A percentile compares a stretch with the other conserved stretches of the same genome.
Conservation (phyloP, 2,113 vertebrate genomes). For the Charadrius vociferus region DNA sequence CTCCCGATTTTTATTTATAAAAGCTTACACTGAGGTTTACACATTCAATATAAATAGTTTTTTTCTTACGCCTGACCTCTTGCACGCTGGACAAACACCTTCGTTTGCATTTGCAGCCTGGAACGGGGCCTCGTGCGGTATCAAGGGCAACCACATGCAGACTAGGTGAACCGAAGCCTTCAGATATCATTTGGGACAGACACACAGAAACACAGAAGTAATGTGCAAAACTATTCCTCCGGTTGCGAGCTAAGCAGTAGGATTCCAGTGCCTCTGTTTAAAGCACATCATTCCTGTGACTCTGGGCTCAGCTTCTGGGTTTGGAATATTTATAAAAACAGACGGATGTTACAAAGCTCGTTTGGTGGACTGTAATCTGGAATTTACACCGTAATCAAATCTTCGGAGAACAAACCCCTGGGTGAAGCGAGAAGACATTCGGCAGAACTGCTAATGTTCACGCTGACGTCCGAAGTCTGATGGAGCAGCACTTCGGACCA, state of each 20-base stretch:
- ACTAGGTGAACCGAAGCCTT: neutral
- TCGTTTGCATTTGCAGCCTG: neutral
- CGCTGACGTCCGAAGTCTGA: neutral
- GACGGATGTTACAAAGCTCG: neutral
- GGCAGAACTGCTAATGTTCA: constrained; percentile 17
- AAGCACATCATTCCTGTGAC: neutral
- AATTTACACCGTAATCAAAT: constrained; percentile 24
- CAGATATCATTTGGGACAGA: neutral
- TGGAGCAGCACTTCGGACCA: neutral
- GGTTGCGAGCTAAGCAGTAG: neutral
- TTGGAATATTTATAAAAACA: constrained; percentile 22
- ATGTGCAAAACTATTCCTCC: neutral
- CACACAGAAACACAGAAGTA: neutral
- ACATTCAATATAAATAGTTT: neutral
- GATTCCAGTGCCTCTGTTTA: neutral
- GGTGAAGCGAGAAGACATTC: neutral
- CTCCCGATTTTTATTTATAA: neutral
- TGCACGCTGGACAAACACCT: neutral
- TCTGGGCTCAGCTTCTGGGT: neutral
- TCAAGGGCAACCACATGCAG: neutral
- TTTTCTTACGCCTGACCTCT: neutral
- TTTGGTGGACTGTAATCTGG: neutral
- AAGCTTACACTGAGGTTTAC: neutral
- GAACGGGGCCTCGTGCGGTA: fast-evolving
- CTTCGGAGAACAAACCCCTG: constrained; percentile 16